A percentile compares a stretch with the other conserved stretches of the same genome.
These are phyloP conservation scores for Mycteria americana DNA, from an alignment of 2,797 vertebrate genomes.

Conservation along the genomic window DNA sequence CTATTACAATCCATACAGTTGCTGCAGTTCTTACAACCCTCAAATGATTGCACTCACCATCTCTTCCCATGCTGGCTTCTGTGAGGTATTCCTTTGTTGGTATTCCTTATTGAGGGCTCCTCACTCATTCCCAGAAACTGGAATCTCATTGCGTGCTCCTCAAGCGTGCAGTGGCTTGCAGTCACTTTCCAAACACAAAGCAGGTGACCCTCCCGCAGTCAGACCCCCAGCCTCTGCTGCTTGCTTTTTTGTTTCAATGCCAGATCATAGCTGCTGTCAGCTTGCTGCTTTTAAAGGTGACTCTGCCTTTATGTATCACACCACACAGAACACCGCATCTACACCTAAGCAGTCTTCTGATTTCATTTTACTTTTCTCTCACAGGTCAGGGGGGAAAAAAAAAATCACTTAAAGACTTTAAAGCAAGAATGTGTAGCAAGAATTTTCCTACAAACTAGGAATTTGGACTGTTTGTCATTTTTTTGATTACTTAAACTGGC, in stretches of 20 bases:
- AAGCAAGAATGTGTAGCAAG: neutral
- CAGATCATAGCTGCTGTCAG: neutral
- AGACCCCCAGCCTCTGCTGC: neutral
- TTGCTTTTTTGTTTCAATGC: neutral
- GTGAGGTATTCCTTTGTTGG: neutral
- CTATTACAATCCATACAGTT: neutral
- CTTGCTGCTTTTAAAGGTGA: neutral
- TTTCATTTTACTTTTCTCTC: neutral
- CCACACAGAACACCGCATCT: neutral
- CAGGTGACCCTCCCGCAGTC: neutral
- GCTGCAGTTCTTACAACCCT: neutral
- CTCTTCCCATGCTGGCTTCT: neutral
- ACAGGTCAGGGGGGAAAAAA: neutral
- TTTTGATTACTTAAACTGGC: neutral
- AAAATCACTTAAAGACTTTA: neutral
- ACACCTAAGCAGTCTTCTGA: neutral
- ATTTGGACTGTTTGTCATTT: neutral
- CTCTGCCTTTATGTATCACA: neutral
- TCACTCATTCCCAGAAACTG: neutral
- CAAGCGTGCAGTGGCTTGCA: fast-evolving
- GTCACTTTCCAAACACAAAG: neutral
- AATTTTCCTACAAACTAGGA: neutral
- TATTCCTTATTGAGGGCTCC: neutral
- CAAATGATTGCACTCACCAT: neutral
- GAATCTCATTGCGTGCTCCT: fast-evolving